A percentile compares a stretch with the other conserved stretches of the same genome.
Conservation (phyloP, 2,113 vertebrate species). For the Leucopternis melanops region DNA sequence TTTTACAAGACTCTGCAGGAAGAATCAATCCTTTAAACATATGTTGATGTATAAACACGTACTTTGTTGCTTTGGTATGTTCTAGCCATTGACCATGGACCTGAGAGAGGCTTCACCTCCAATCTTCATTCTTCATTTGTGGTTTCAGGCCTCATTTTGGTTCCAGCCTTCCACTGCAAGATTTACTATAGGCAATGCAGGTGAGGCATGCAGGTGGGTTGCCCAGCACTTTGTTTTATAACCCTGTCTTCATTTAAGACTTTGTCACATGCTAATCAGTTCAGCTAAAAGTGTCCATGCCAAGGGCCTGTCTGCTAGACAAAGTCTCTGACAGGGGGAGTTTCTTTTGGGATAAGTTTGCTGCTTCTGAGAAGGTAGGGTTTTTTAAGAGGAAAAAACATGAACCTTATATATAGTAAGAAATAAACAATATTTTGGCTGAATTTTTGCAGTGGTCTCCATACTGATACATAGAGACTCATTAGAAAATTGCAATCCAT, state of each 20-base stretch:
- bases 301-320: neutral
- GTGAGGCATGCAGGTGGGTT: too few relatives aligned
- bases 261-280: neutral
- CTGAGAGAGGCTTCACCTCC: neutral
- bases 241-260: neutral
- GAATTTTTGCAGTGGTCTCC: neutral
- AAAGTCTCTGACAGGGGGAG: neutral
- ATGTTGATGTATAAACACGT: neutral
- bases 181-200: neutral
- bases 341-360: neutral
- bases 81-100: neutral
- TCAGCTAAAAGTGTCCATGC: neutral
- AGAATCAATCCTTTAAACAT: constrained; percentile 2
- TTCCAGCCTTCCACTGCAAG: neutral
- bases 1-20: neutral
- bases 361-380: neutral
- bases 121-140: neutral
- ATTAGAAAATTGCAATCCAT: neutral
- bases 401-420: neutral
- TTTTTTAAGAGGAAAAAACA: neutral
- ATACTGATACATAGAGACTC: neutral
- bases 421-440: neutral
- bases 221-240: neutral
- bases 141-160: neutral
- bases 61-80: neutral